Conservation (phyloP, 2,797 vertebrate genomes). For the Melanogrammus aeglefinus region DNA sequence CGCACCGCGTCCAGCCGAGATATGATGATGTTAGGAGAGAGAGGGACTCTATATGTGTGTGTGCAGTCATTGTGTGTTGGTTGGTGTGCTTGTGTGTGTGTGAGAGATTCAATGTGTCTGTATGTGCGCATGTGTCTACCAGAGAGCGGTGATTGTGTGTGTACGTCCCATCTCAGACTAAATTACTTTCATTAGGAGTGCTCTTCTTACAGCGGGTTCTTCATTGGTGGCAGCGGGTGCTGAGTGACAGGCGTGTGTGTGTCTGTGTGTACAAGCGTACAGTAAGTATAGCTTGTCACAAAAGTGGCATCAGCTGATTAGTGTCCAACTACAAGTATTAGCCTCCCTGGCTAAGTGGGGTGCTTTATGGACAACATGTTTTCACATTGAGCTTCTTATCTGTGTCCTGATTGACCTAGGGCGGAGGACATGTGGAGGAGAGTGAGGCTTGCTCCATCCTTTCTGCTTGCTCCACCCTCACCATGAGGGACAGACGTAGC, state of each 20-base stretch:
- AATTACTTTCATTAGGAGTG: slow-evolving; percentile 9
- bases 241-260: background rate
- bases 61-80: too few relatives aligned
- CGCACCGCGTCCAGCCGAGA: slow-evolving; percentile 13
- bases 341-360: background rate
- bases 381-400: background rate
- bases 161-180: slow-evolving; percentile 1
- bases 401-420: background rate
- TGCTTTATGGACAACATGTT: background rate
- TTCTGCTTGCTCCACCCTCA: too few relatives aligned
- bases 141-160: background rate
- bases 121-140: background rate
- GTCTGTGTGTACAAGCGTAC: background rate
- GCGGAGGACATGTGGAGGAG: too few relatives aligned
- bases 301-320: slow-evolving; percentile 11
- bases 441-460: too few relatives aligned
- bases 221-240: background rate
- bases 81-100: background rate
- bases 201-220: background rate
- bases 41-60: background rate
- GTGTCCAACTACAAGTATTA: background rate
- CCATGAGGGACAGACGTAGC: too few relatives aligned
- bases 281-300: background rate
- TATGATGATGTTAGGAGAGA: background rate
- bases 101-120: background rate